Evolutionary conservation across 2,113 vertebrate species (phyloP).

Genomic region (Tapirus terrestris): DNA sequence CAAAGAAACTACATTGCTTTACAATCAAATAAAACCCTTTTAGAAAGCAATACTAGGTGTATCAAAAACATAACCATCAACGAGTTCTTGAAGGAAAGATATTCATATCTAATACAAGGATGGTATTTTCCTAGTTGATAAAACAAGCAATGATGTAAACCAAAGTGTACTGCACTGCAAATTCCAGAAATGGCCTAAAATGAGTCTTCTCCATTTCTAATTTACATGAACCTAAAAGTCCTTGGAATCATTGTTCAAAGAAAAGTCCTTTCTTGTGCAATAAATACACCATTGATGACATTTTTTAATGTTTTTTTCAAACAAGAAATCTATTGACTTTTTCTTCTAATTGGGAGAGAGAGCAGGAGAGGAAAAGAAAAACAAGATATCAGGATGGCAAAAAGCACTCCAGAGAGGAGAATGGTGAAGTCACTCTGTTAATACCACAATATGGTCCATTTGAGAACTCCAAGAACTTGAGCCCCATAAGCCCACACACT

Average conservation of each 20-base stretch:
- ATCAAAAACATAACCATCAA: not conserved
- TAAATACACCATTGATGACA: not conserved
- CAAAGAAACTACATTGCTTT: not conserved
- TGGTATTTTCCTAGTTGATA: not conserved
- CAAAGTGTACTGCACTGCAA: not conserved
- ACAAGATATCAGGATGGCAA: not conserved
- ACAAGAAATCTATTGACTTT: conserved; percentile 5
- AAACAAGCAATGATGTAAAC: not conserved
- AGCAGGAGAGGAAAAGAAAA: conserved; percentile 68
- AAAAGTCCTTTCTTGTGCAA: not conserved
- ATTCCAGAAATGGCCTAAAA: not conserved
- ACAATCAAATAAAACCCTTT: not conserved
- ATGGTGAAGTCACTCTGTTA: not conserved
- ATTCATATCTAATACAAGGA: not conserved
- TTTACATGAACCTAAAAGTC: not conserved
- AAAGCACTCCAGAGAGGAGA: not conserved
- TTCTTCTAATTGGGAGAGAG: conserved; percentile 71
- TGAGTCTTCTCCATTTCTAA: not conserved
- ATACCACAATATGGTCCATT: conserved; percentile 28
- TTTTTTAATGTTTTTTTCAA: not conserved
- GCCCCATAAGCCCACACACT: not conserved
- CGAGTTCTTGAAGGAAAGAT: not conserved
- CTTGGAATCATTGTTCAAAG: not conserved
- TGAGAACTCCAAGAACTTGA: not conserved
- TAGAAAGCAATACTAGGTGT: not conserved